phyloP scores from a whole-genome alignment of 1,140 invertebrate species.

The Aphaenogaster floridana region DNA sequence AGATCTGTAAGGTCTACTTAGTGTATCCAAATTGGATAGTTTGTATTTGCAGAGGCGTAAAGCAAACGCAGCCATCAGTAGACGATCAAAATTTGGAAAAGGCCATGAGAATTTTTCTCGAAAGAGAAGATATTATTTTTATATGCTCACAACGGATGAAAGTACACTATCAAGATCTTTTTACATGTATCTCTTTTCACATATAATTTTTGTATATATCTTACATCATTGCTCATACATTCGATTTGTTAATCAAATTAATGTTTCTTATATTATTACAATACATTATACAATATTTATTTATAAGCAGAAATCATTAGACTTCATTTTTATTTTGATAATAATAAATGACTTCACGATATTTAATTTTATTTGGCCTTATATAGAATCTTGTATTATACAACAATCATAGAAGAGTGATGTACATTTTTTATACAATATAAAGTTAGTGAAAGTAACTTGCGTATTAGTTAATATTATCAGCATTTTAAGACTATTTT shows the following conservation, averaged over 20 bases:
- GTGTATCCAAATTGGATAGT: neutral
- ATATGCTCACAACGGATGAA: neutral
- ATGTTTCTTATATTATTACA: neutral
- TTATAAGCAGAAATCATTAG: neutral
- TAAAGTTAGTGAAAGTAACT: neutral
- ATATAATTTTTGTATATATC: slow-evolving; percentile 16
- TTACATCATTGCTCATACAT: neutral
- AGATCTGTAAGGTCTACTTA: neutral
- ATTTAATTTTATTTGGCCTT: slow-evolving; percentile 32
- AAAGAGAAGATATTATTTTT: slow-evolving; percentile 58
- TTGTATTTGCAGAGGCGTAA: neutral
- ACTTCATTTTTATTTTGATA: neutral
- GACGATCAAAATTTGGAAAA: neutral
- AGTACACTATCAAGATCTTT: neutral
- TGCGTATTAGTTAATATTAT: neutral
- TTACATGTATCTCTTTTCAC: neutral
- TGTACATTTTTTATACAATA: neutral
- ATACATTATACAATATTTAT: slow-evolving; percentile 10
- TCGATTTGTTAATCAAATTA: neutral
- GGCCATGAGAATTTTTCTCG: neutral
- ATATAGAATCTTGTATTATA: neutral
- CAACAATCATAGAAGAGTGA: neutral
- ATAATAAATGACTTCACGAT: slow-evolving; percentile 31
- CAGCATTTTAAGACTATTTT: neutral
- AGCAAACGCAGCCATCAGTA: neutral